These are phyloP conservation scores for Mesoclemmys tuberculata DNA, from an alignment of 2,113 vertebrate species.

Conservation along the genomic window DNA sequence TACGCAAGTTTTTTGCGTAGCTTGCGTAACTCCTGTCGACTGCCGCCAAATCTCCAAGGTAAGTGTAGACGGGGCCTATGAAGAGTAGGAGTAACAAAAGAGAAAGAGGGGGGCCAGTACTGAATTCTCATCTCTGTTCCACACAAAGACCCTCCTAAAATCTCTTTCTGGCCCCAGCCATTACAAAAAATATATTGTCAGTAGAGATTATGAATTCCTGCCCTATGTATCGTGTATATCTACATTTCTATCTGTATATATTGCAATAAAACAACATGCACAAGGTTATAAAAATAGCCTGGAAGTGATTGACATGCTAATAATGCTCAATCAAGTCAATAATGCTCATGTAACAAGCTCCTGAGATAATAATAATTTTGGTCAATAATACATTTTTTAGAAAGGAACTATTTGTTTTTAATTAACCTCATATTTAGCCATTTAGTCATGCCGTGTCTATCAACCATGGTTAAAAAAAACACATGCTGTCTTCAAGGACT, in stretches of 20 bases:
- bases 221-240: conserved; percentile 57
- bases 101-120: background rate
- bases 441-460: conserved; percentile 79
- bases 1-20: too few species aligned
- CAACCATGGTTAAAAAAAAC: conserved; percentile 60
- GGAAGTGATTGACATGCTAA: conserved; percentile 76
- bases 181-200: conserved; percentile 63
- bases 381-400: conserved; percentile 60
- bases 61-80: too few species aligned
- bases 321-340: conserved; percentile 66
- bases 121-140: background rate
- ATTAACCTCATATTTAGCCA: conserved; percentile 83
- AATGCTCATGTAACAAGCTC: conserved; percentile 58
- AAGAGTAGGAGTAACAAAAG: background rate
- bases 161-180: background rate
- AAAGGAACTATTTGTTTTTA: conserved; percentile 86
- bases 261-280: conserved; percentile 79
- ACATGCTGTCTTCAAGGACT: conserved; percentile 42
- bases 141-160: background rate
- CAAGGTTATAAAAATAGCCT: conserved; percentile 82
- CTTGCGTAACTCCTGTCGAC: too few species aligned
- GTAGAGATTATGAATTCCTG: conserved; percentile 72
- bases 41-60: too few species aligned
- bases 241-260: conserved; percentile 80
- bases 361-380: conserved; percentile 79